Percentiles rank a stretch among this genome's conserved stretches.
Conservation (phyloP, 2,888 invertebrate species). For the Lingula anatina region DNA sequence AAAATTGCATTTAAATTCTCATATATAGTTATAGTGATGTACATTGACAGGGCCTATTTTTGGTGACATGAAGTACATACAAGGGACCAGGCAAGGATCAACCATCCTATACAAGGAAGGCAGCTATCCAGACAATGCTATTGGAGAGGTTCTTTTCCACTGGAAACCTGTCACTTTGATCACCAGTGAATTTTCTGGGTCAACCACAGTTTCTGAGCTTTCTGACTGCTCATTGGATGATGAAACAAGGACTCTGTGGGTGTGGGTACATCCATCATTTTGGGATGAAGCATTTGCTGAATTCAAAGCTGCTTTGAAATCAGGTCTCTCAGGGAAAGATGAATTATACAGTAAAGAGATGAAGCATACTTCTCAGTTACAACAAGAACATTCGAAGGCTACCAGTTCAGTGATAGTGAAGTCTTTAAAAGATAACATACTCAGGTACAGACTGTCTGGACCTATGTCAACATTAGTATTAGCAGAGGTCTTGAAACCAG, state of each 20-base stretch:
- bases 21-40: no score
- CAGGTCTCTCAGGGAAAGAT: neutral
- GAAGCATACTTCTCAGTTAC: neutral
- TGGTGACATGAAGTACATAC: constrained; percentile 39
- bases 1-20: no score
- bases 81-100: constrained; percentile 70
- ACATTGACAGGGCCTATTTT: constrained; percentile 59
- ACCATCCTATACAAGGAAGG: constrained; percentile 64
- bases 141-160: constrained; percentile 69
- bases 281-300: constrained; percentile 57
- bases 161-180: constrained; percentile 52
- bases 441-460: constrained; percentile 77
- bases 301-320: neutral
- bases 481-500: constrained; percentile 51
- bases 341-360: neutral
- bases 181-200: no score
- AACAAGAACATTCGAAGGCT: no score
- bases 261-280: constrained; percentile 81
- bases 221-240: neutral
- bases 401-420: constrained; percentile 55
- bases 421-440: constrained; percentile 64
- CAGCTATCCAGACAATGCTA: constrained; percentile 64
- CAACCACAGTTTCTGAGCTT: neutral
- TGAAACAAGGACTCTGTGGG: constrained; percentile 57
- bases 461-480: constrained; percentile 71